These are phyloP conservation scores for Rhizomys pruinosus DNA, from an alignment of 2,113 vertebrate genomes.

Conservation along the genomic window DNA sequence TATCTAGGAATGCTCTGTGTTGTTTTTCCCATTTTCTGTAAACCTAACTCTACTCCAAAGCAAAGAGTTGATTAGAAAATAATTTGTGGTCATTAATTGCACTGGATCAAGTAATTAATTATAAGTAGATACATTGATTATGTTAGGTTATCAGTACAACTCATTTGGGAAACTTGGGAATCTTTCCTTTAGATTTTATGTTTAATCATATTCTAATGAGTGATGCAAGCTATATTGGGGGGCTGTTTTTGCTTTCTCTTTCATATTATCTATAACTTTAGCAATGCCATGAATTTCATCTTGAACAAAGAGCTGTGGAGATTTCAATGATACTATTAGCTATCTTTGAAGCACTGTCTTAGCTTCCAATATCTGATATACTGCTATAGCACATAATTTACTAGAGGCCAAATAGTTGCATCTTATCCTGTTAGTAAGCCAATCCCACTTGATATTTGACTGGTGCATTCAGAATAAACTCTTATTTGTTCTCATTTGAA, in stretches of 20 bases:
- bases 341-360: constrained; percentile 38
- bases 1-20: not conserved
- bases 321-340: not conserved
- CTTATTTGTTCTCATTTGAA: constrained; percentile 7
- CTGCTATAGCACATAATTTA: not conserved
- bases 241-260: not conserved
- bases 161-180: not conserved
- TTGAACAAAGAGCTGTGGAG: not conserved
- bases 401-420: not conserved
- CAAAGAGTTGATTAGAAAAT: constrained; percentile 12
- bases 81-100: not conserved
- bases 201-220: constrained; percentile 17
- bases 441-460: not conserved
- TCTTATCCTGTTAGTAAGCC: not conserved
- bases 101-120: not conserved
- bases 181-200: not conserved
- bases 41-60: not conserved
- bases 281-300: constrained; percentile 47
- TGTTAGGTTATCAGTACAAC: not conserved
- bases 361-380: not conserved
- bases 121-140: not conserved
- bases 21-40: not conserved
- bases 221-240: not conserved
- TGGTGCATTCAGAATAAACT: constrained; percentile 5
- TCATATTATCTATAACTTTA: not conserved